These are phyloP conservation scores for Limnephilus rhombicus DNA, from an alignment of 2,888 invertebrate genomes.

Conservation along the genomic window DNA sequence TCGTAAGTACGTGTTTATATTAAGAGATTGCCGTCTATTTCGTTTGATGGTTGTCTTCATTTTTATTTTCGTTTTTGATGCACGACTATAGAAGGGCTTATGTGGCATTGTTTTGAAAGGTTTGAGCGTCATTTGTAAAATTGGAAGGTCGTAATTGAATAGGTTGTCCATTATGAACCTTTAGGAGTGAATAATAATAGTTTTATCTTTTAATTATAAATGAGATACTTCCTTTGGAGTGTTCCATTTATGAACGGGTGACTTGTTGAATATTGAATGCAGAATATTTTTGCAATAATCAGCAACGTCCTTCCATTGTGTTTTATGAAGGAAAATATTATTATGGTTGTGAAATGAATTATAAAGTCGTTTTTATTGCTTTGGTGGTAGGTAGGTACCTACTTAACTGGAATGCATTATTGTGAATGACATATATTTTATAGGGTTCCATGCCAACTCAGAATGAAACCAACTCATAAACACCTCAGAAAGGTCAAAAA, in stretches of 20 bases:
- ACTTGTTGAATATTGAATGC: constrained; percentile 18
- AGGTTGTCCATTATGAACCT: constrained; percentile 17
- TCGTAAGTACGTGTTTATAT: constrained; percentile 11
- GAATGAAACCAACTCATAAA: too few relatives aligned
- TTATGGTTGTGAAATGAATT: not conserved
- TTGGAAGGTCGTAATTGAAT: constrained; percentile 19
- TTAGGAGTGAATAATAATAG: constrained; percentile 44
- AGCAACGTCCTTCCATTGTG: not conserved
- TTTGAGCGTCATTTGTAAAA: constrained; percentile 20
- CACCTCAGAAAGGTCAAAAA: too few relatives aligned
- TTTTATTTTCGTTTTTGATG: constrained; percentile 52
- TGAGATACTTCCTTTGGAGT: constrained; percentile 46
- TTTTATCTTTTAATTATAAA: not conserved
- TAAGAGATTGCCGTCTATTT: constrained; percentile 39
- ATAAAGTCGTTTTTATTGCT: not conserved
- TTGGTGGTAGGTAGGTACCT: too few relatives aligned
- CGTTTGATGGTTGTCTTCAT: constrained; percentile 39
- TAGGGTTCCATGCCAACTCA: too few relatives aligned
- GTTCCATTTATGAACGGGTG: constrained; percentile 10
- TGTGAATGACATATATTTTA: too few relatives aligned
- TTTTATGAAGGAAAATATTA: not conserved
- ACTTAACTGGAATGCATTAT: too few relatives aligned
- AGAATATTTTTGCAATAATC: not conserved
- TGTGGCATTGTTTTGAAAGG: constrained; percentile 30
- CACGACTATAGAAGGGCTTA: constrained; percentile 52